phyloP scores from a whole-genome alignment of 2,888 invertebrate species.

The Byasa hedistus region DNA sequence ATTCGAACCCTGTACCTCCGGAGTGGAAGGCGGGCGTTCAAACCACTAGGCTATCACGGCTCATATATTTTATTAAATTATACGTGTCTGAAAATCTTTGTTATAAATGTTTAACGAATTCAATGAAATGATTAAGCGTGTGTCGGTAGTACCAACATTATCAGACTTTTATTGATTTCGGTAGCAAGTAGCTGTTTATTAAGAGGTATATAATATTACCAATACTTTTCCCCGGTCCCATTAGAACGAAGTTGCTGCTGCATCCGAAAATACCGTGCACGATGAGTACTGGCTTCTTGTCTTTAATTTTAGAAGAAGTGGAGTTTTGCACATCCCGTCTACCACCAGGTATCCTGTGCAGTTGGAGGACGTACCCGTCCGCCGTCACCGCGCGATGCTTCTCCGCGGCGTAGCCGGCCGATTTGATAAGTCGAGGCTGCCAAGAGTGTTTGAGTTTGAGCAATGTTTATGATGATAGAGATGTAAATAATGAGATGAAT shows the following conservation, averaged over 20 bases:
- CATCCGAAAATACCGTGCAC: constrained; percentile 83
- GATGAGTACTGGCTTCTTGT: constrained; percentile 69
- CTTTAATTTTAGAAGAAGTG: constrained; percentile 45
- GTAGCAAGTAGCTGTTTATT: no score
- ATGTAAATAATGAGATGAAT: no score
- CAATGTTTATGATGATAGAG: no score
- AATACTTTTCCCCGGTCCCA: constrained; percentile 82
- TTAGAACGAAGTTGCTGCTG: constrained; percentile 85
- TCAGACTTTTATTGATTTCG: no score
- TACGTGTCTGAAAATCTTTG: no score
- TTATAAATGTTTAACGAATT: no score
- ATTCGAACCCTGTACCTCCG: no score
- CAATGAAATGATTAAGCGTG: no score
- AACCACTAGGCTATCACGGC: no score
- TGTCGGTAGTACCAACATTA: no score
- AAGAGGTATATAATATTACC: constrained; percentile 63
- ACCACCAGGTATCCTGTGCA: constrained; percentile 81
- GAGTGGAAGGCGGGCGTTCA: no score
- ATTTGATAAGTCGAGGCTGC: constrained; percentile 71
- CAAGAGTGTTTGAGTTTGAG: background rate
- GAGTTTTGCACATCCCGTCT: constrained; percentile 51
- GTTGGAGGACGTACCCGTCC: constrained; percentile 81
- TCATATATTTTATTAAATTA: no score
- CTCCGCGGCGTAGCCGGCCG: constrained; percentile 74
- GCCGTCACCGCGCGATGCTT: constrained; percentile 72